A percentile compares a stretch with the other conserved stretches of the same genome.
These are phyloP conservation scores for Hyalella azteca DNA, from an alignment of 2,888 invertebrate genomes.

Conservation along the genomic window DNA sequence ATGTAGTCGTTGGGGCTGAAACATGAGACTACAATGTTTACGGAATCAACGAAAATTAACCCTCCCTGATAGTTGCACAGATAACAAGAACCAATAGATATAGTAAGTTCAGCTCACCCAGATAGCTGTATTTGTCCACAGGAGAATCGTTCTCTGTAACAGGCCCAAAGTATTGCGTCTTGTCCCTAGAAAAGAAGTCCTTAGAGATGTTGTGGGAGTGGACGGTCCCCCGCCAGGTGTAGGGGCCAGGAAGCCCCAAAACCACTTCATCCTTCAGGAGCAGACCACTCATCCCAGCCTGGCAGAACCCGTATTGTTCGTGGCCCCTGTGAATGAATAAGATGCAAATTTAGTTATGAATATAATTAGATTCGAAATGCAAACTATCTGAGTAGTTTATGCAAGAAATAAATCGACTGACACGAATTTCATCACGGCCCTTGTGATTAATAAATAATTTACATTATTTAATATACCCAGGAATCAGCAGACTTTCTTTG, in stretches of 20 bases:
- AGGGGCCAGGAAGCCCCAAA: conserved; percentile 89
- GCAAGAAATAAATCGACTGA: too few relatives aligned
- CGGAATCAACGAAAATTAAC: too few relatives aligned
- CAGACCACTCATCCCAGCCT: conserved; percentile 89
- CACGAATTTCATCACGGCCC: too few relatives aligned
- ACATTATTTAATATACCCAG: too few relatives aligned
- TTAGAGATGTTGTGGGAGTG: conserved; percentile 79
- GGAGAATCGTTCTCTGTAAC: conserved; percentile 64
- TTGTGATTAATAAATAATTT: too few relatives aligned
- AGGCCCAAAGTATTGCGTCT: conserved; percentile 79
- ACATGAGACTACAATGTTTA: too few relatives aligned
- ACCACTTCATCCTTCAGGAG: conserved; percentile 83
- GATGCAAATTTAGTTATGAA: neutral
- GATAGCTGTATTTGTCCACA: conserved; percentile 84
- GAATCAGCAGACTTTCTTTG: too few relatives aligned
- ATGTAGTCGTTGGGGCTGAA: too few relatives aligned
- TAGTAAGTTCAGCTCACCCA: conserved; percentile 76
- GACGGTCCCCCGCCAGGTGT: conserved; percentile 90
- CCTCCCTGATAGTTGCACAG: too few relatives aligned
- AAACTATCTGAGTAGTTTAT: too few relatives aligned
- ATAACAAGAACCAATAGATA: too few relatives aligned
- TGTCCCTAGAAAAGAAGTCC: conserved; percentile 76
- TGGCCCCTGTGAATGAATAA: conserved; percentile 71
- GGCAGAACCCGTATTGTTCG: conserved; percentile 90
- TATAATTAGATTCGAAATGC: too few relatives aligned